These are phyloP conservation scores for Vireo griseus DNA, from an alignment of 2,797 vertebrate genomes.

Conservation along the genomic window DNA sequence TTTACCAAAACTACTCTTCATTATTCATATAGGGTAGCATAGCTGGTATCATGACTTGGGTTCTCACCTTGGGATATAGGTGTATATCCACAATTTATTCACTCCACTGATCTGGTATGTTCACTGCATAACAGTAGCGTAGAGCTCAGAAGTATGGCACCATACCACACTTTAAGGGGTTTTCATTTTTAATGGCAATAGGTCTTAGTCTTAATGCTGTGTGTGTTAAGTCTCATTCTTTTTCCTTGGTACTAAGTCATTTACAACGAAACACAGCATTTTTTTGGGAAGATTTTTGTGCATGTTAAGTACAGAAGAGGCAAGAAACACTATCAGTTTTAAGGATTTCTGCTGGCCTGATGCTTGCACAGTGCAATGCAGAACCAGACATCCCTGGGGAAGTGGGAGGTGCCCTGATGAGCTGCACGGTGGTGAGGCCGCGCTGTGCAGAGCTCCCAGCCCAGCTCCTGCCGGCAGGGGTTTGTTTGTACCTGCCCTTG, in stretches of 20 bases:
- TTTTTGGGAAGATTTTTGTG: background rate
- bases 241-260: background rate
- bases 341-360: background rate
- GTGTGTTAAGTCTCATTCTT: background rate
- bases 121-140: background rate
- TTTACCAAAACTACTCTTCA: slow-evolving; percentile 56
- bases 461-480: background rate
- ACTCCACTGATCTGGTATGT: background rate
- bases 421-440: background rate
- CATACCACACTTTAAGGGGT: background rate
- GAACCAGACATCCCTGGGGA: background rate
- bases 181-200: slow-evolving; percentile 25
- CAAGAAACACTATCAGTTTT: background rate
- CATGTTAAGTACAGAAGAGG: background rate
- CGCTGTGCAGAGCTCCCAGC: background rate
- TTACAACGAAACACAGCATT: background rate
- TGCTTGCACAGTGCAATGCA: background rate
- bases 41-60: background rate
- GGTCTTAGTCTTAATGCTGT: background rate
- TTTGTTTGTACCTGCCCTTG: background rate
- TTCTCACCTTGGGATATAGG: background rate
- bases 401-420: background rate
- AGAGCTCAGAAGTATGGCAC: background rate
- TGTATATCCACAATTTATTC: background rate
- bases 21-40: slow-evolving; percentile 14